phyloP scores from a whole-genome alignment of 2,113 vertebrate species.

The Pachyramphus minor region DNA sequence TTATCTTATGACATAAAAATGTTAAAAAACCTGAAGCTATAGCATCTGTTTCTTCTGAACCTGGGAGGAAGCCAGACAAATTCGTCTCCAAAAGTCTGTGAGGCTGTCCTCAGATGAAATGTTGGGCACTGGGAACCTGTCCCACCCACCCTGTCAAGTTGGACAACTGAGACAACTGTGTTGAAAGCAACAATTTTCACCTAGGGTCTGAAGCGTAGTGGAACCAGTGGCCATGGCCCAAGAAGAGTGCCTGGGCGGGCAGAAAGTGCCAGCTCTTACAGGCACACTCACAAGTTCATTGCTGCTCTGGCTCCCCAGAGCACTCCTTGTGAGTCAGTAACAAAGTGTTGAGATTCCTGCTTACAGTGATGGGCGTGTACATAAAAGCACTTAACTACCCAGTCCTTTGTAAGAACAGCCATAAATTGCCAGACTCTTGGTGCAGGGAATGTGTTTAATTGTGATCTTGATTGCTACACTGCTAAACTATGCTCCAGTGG shows the following conservation, averaged over 20 bases:
- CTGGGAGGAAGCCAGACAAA: background rate
- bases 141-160: background rate
- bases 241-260: background rate
- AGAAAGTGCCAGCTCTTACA: background rate
- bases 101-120: background rate
- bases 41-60: background rate
- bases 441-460: background rate
- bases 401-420: background rate
- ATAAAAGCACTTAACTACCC: background rate
- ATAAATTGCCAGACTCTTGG: background rate
- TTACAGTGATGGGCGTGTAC: fast-evolving
- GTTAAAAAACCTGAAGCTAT: background rate
- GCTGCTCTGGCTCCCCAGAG: background rate
- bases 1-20: background rate
- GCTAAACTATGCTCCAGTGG: background rate
- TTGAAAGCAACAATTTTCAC: background rate
- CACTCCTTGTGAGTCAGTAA: background rate
- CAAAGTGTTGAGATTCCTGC: background rate
- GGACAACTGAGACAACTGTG: background rate
- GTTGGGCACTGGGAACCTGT: background rate
- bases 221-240: background rate
- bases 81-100: background rate
- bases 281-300: background rate
- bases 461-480: background rate
- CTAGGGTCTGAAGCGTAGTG: background rate